Base-by-base conservation (phyloP, 2,113 vertebrate genomes). In the Lontra canadensis region DNA sequence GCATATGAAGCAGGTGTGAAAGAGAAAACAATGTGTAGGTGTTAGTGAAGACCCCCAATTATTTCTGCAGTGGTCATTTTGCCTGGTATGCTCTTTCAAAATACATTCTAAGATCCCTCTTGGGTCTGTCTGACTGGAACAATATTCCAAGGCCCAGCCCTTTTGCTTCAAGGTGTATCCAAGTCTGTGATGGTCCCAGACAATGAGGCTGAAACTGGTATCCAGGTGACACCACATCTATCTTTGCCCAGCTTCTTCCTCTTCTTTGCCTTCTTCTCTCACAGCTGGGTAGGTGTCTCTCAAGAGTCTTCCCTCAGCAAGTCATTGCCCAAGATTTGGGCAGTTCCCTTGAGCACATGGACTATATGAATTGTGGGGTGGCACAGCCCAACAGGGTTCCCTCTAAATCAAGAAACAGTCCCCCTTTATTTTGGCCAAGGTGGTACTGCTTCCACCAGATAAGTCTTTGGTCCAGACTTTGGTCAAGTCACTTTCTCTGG, bases 331-430 rank as follows among this genome's bases (percentile, higher is more conserved):
- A n/a, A 11, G 65, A 52, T 20, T 25, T 13, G 8, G 31, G 20
- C 8, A 36, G 26, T 4, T 59, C 9, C 11, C 21, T 47, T 73
- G 7, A 36, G 15, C 12, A 12, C n/a, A 18, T 67, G 44, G 10
- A 29, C 23, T 42, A 49, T 36, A 26, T 42, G 31, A 88, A 20
- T 65, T 47, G 15, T 47, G 11, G 4, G 12, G 6, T 23, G 26
- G 1, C 0, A 3, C 13, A 80, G 25, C 17, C 21, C 25, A 82
- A 11, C 0, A 26, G 14, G 29, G 11, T 15, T 21, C 5, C 34
- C 57, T 76, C 67, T 25, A 67, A 65, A 47, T 79, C 17, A 85
- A 10, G 42, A 44, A 47, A n/a, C 21, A 36, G 3, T 7, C 12
- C 34, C 1, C 31, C 23, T 59, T n/a, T 29, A 8, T n/a, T 57